phyloP scores from a whole-genome alignment of 2,113 vertebrate genomes.

The Edolisoma coerulescens region DNA sequence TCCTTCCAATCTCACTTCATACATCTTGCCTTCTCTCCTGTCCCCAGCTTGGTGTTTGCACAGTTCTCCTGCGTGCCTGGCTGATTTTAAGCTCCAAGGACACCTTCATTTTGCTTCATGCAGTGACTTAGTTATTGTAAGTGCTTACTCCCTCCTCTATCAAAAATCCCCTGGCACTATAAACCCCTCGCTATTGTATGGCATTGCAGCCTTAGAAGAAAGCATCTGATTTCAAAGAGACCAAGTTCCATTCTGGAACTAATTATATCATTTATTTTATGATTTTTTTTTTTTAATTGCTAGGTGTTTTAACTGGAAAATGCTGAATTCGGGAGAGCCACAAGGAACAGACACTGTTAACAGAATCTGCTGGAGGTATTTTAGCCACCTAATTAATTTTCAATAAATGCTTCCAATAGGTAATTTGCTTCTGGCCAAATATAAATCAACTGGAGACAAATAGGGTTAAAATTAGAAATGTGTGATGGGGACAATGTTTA shows the following conservation, averaged over 20 bases:
- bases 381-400: slow-evolving; percentile 83
- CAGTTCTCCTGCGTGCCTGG: neutral
- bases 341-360: slow-evolving; percentile 63
- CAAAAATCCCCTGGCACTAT: slow-evolving; percentile 61
- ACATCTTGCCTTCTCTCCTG: neutral
- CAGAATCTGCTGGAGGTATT: slow-evolving; percentile 71
- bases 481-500: slow-evolving; percentile 75
- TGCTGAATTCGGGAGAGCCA: slow-evolving; percentile 55
- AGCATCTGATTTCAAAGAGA: slow-evolving; percentile 78
- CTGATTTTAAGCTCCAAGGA: neutral
- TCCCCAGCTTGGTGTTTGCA: neutral
- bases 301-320: slow-evolving; percentile 78
- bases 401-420: slow-evolving; percentile 79
- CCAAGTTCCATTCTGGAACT: slow-evolving; percentile 74
- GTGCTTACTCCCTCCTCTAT: neutral
- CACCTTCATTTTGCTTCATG: slow-evolving; percentile 21
- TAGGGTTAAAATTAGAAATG: slow-evolving; percentile 78
- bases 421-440: slow-evolving; percentile 74
- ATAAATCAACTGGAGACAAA: slow-evolving; percentile 81
- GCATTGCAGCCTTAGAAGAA: slow-evolving; percentile 56
- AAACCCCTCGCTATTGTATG: slow-evolving; percentile 58
- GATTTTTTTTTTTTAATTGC: slow-evolving; percentile 70
- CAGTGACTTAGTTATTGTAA: slow-evolving; percentile 18
- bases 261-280: slow-evolving; percentile 79
- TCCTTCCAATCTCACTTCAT: neutral